phyloP scores from a whole-genome alignment of 2,113 vertebrate species.

The Zootoca vivipara region DNA sequence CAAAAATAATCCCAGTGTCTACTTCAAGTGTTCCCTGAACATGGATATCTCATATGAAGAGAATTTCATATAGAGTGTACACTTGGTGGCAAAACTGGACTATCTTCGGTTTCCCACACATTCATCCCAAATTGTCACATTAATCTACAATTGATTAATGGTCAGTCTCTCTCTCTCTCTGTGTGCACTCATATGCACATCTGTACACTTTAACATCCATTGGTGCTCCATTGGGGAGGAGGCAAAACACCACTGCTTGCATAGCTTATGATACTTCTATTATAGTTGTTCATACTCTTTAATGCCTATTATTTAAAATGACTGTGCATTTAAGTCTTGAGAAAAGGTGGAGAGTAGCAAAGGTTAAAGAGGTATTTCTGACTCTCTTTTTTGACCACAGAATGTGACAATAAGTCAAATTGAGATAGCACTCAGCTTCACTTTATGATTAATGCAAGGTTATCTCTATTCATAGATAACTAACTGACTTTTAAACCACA shows the following conservation, averaged over 20 bases:
- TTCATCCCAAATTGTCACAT: too few relatives aligned
- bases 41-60: not conserved
- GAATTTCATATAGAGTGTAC: not conserved
- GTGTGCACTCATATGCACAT: not conserved
- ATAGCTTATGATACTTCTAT: conserved; percentile 6
- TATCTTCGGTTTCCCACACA: too few relatives aligned
- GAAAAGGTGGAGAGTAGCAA: conserved; percentile 24
- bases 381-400: conserved; percentile 23
- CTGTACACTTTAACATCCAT: not conserved
- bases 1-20: not conserved
- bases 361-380: conserved; percentile 26
- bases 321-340: conserved; percentile 24
- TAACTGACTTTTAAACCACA: conserved; percentile 34
- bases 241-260: not conserved
- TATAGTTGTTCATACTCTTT: conserved; percentile 1
- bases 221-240: not conserved
- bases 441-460: conserved; percentile 8
- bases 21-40: not conserved
- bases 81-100: not conserved
- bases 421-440: not conserved
- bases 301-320: conserved; percentile 32
- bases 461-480: conserved; percentile 33
- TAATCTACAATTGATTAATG: not conserved
- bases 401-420: conserved; percentile 5
- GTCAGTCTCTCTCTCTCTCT: not conserved